A percentile compares a stretch with the other conserved stretches of the same genome.
phyloP scores from a whole-genome alignment of 2,888 invertebrate species.

The Agriotes lineatus region DNA sequence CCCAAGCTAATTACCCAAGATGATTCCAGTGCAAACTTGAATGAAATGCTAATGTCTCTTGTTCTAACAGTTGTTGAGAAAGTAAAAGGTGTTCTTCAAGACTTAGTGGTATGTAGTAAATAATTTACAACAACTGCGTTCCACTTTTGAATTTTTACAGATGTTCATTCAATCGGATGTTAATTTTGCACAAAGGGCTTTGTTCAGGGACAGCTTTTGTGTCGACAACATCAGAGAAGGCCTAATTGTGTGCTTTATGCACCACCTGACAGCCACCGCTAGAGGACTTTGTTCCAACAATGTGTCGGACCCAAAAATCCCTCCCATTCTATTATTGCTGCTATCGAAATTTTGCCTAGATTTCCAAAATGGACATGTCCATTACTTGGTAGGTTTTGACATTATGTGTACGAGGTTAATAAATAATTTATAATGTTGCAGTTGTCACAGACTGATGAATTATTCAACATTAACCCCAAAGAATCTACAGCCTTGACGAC shows the following conservation, averaged over 20 bases:
- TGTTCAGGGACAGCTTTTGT: slow-evolving; percentile 85
- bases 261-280: slow-evolving; percentile 79
- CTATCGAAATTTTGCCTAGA: slow-evolving; percentile 93
- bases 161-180: slow-evolving; percentile 89
- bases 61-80: slow-evolving; percentile 89
- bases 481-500: slow-evolving; percentile 72
- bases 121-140: slow-evolving; percentile 1
- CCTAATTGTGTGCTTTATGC: slow-evolving; percentile 86
- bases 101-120: slow-evolving; percentile 75
- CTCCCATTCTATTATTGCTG: slow-evolving; percentile 86
- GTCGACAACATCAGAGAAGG: slow-evolving; percentile 90
- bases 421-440: slow-evolving; percentile 57
- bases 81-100: slow-evolving; percentile 88
- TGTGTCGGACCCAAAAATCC: slow-evolving; percentile 78
- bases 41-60: slow-evolving; percentile 83
- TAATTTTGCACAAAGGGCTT: slow-evolving; percentile 88
- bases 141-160: slow-evolving; percentile 61
- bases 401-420: no score
- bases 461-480: slow-evolving; percentile 76
- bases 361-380: slow-evolving; percentile 88
- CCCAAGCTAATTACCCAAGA: slow-evolving; percentile 71
- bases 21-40: slow-evolving; percentile 72
- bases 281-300: slow-evolving; percentile 75
- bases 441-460: slow-evolving; percentile 80
- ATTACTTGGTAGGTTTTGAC: slow-evolving; percentile 80